A percentile compares a stretch with the other conserved stretches of the same genome.
These are phyloP conservation scores for Sorex maritimensis DNA, from an alignment of 2,797 vertebrate genomes.

Conservation along the genomic window DNA sequence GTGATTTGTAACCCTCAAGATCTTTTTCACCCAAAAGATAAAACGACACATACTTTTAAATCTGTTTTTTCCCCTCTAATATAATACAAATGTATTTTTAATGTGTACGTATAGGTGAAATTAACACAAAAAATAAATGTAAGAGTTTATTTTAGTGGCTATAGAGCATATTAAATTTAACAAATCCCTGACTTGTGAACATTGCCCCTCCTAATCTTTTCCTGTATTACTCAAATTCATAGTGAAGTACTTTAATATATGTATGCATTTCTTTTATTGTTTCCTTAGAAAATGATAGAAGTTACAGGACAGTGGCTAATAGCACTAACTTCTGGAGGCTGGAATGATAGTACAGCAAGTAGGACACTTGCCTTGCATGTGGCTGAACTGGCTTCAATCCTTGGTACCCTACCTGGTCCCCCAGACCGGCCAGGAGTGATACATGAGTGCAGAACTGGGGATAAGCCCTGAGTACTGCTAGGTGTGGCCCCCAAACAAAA, in stretches of 20 bases:
- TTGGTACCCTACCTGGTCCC: too few relatives aligned
- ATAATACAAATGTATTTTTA: neutral
- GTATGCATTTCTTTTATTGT: conserved; percentile 41
- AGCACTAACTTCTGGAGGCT: neutral
- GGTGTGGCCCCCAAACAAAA: too few relatives aligned
- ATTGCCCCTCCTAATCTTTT: neutral
- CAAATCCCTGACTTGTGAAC: neutral
- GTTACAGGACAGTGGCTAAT: neutral
- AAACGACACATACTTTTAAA: conserved; percentile 54
- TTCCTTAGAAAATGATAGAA: conserved; percentile 46
- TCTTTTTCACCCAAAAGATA: conserved; percentile 50
- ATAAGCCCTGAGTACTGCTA: too few relatives aligned
- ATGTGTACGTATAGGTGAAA: conserved; percentile 13
- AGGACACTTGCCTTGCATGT: too few relatives aligned
- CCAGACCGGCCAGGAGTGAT: too few relatives aligned
- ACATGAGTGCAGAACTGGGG: too few relatives aligned
- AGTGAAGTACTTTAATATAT: conserved; percentile 54
- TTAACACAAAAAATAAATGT: conserved; percentile 28
- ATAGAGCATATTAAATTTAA: conserved; percentile 6
- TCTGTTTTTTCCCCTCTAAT: neutral
- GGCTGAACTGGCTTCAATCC: too few relatives aligned
- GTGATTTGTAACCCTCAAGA: conserved; percentile 24
- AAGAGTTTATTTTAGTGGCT: conserved; percentile 41
- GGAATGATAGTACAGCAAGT: neutral
- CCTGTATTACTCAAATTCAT: conserved; percentile 16